phyloP scores from a whole-genome alignment of 2,113 vertebrate genomes.

The Psittacula cyanocephala region DNA sequence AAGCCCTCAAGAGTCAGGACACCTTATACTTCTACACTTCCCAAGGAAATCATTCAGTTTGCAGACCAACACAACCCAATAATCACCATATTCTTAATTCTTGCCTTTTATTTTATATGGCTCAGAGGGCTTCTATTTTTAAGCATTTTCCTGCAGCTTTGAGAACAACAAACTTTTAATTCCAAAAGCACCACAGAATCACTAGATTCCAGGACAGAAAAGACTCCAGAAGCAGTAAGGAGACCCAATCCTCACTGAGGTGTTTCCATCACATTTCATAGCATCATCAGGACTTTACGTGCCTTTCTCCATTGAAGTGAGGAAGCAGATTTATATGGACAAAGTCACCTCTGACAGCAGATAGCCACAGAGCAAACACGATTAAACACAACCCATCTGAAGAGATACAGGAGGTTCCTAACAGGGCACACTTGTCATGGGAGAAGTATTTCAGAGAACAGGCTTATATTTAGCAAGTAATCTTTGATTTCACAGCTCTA shows the following conservation, averaged over 20 bases:
- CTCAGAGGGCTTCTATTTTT: background rate
- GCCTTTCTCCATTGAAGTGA: background rate
- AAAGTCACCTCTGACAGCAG: background rate
- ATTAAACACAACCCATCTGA: background rate
- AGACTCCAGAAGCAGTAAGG: background rate
- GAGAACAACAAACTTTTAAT: background rate
- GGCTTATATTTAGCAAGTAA: background rate
- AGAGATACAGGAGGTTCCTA: background rate
- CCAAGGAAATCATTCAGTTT: background rate
- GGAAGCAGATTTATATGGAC: background rate
- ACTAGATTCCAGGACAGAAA: background rate
- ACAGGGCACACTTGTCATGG: background rate
- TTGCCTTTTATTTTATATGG: background rate
- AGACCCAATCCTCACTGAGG: background rate
- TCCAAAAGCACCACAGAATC: background rate
- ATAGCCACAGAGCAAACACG: background rate
- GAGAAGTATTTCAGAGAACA: background rate
- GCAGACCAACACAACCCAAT: background rate
- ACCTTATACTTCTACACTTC: background rate
- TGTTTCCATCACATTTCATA: background rate
- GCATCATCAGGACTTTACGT: background rate
- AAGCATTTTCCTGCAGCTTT: background rate
- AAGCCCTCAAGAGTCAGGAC: background rate
- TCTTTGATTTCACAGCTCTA: conserved; percentile 41
- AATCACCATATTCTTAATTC: background rate